Evolutionary conservation across 2,888 invertebrate genomes (phyloP).

Genomic region (Calliopum simillimum): DNA sequence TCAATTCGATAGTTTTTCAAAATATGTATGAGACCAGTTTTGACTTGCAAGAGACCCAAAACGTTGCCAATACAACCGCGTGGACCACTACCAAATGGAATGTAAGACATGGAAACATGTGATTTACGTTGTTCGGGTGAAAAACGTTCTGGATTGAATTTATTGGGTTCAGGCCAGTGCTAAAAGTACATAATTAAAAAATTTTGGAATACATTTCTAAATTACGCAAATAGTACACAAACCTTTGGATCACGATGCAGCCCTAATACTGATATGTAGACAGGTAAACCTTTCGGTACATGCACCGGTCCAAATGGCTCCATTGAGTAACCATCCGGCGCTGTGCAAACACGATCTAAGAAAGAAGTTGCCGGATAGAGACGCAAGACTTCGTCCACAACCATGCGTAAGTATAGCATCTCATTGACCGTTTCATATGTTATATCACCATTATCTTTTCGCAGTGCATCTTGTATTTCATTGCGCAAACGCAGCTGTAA

Average conservation of each 20-base stretch:
- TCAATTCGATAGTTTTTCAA: slow-evolving; percentile 57
- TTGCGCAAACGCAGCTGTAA: slow-evolving; percentile 62
- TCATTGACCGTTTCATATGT: slow-evolving; percentile 64
- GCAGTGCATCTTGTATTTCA: slow-evolving; percentile 62
- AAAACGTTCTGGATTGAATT: slow-evolving; percentile 61
- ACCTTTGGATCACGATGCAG: slow-evolving; percentile 62
- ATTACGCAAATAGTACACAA: neutral
- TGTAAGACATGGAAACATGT: slow-evolving; percentile 54
- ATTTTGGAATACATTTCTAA: neutral
- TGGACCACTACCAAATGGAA: slow-evolving; percentile 61
- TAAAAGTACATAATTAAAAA: slow-evolving; percentile 48
- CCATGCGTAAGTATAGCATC: slow-evolving; percentile 67
- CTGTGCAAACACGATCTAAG: slow-evolving; percentile 60
- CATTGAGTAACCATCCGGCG: slow-evolving; percentile 52
- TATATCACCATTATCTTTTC: slow-evolving; percentile 53
- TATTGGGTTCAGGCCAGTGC: slow-evolving; percentile 58
- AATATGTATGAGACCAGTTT: slow-evolving; percentile 59
- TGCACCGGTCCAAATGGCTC: slow-evolving; percentile 48
- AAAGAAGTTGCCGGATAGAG: slow-evolving; percentile 63
- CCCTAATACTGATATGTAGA: slow-evolving; percentile 59
- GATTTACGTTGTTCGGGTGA: slow-evolving; percentile 53
- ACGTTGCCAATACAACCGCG: slow-evolving; percentile 61
- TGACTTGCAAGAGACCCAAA: slow-evolving; percentile 58
- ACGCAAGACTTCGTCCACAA: slow-evolving; percentile 60
- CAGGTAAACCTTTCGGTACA: slow-evolving; percentile 58